These are phyloP conservation scores for Cacoxenus indagator DNA, from an alignment of 2,888 invertebrate species.

Conservation along the genomic window DNA sequence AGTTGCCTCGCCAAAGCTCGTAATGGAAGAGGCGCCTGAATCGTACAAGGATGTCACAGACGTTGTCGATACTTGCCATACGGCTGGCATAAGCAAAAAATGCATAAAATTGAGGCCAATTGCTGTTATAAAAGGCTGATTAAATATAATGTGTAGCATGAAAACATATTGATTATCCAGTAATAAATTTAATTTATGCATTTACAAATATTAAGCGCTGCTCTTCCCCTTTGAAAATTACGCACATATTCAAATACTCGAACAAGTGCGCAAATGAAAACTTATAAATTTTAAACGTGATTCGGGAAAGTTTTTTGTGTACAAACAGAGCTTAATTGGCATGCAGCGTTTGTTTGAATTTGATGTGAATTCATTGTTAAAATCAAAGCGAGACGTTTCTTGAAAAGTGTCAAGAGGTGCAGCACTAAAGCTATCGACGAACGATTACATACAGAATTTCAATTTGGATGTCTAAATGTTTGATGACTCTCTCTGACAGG, in stretches of 20 bases:
- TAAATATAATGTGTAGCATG: background rate
- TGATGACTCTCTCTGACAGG: background rate
- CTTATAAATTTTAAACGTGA: background rate
- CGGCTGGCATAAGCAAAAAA: constrained; percentile 97
- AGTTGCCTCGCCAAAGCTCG: constrained; percentile 98
- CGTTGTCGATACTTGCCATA: constrained; percentile 98
- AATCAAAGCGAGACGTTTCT: background rate
- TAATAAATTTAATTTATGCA: constrained; percentile 10
- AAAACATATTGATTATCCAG: background rate
- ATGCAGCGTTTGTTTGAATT: background rate
- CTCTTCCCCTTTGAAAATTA: background rate
- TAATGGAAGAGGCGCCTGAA: constrained; percentile 99
- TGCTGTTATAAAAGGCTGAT: constrained; percentile 94
- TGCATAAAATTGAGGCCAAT: constrained; percentile 96
- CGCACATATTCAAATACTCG: no score
- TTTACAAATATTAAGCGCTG: background rate
- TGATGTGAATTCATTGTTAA: background rate
- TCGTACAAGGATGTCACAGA: constrained; percentile 99
- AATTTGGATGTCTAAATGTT: background rate
- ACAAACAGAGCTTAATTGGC: background rate
- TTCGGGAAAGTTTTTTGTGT: background rate
- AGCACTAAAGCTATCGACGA: background rate
- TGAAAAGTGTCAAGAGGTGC: background rate
- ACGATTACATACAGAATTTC: background rate
- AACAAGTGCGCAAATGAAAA: no score